These are phyloP conservation scores for Embiotoca jacksoni DNA, from an alignment of 2,113 vertebrate genomes.

Conservation along the genomic window DNA sequence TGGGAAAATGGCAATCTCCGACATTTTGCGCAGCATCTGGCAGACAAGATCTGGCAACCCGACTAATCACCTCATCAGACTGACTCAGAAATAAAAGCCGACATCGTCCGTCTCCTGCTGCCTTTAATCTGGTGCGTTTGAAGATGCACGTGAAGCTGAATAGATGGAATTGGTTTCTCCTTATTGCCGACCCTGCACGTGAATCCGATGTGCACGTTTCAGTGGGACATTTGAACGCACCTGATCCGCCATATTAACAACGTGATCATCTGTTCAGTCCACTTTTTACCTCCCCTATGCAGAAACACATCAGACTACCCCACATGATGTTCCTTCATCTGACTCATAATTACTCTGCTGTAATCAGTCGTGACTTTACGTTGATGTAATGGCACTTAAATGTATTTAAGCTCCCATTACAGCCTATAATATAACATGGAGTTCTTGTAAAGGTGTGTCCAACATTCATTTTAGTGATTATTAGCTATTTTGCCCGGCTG, in stretches of 20 bases:
- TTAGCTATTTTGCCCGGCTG: not conserved
- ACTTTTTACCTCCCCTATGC: not conserved
- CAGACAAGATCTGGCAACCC: constrained; percentile 36
- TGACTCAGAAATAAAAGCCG: too few relatives aligned
- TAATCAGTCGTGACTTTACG: not conserved
- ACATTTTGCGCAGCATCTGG: constrained; percentile 13
- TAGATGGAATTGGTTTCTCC: not conserved
- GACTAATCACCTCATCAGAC: not conserved
- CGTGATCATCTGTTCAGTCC: constrained; percentile 16
- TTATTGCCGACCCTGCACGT: not conserved
- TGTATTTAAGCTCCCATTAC: too few relatives aligned
- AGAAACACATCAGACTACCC: not conserved
- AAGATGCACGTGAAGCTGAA: fast-evolving
- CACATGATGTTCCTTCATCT: too few relatives aligned
- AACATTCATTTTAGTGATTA: not conserved
- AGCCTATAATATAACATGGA: too few relatives aligned
- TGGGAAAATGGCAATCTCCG: not conserved
- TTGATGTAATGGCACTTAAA: not conserved
- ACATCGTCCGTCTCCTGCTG: not conserved
- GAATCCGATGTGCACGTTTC: constrained; percentile 29
- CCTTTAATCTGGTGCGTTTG: not conserved
- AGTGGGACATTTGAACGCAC: constrained; percentile 58
- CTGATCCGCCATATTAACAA: constrained; percentile 73
- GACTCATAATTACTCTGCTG: not conserved
- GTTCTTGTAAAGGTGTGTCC: too few relatives aligned